These are phyloP conservation scores for Drosophila biarmipes DNA, from an alignment of 1,140 invertebrate genomes.

Conservation along the genomic window DNA sequence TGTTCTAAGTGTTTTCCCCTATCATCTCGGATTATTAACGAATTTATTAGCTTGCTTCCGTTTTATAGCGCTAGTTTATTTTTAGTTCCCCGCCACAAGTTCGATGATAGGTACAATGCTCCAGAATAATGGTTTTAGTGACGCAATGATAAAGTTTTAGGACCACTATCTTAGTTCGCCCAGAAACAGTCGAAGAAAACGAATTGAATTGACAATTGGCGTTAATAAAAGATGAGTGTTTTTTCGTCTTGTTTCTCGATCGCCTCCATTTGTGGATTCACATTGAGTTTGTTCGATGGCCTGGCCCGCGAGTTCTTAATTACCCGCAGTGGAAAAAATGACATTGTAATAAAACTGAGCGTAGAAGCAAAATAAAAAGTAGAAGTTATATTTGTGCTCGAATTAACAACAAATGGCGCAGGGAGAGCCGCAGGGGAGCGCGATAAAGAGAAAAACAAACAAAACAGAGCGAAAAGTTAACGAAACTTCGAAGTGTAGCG, in stretches of 20 bases:
- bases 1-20: not conserved
- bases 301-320: constrained; percentile 30
- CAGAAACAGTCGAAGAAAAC: constrained; percentile 9
- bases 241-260: constrained; percentile 20
- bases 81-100: not conserved
- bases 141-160: constrained; percentile 5
- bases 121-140: constrained; percentile 14
- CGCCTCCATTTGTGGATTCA: constrained; percentile 13
- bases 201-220: constrained; percentile 33
- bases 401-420: constrained; percentile 62
- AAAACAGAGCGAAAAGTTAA: constrained; percentile 66
- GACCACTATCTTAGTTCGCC: not conserved
- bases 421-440: constrained; percentile 6
- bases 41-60: constrained; percentile 2
- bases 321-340: constrained; percentile 43
- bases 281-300: constrained; percentile 1
- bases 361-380: constrained; percentile 41
- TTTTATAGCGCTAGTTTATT: constrained; percentile 13
- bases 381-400: constrained; percentile 40
- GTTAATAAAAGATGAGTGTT: constrained; percentile 28
- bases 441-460: constrained; percentile 63
- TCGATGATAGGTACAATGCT: constrained; percentile 7
- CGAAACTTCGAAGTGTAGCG: constrained; percentile 68
- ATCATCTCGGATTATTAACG: not conserved
- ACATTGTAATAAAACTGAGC: constrained; percentile 47